Evolutionary conservation across 1,140 invertebrate species (phyloP).

Genomic region (Lycorma delicatula): DNA sequence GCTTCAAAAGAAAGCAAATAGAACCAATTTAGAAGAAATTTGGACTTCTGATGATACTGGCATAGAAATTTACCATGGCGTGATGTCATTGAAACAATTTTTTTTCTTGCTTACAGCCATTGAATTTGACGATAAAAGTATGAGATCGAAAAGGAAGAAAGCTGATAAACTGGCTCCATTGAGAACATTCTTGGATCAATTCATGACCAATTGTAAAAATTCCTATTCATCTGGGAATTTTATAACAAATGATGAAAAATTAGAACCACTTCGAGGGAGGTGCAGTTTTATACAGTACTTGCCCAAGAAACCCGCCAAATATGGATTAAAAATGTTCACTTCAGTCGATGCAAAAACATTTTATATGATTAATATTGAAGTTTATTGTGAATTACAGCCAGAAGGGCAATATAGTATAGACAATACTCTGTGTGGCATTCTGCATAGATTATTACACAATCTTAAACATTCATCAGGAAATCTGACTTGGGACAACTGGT

Average conservation of each 20-base stretch:
- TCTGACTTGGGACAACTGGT: slow-evolving; percentile 33
- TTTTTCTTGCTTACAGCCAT: neutral
- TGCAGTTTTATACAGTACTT: slow-evolving; percentile 37
- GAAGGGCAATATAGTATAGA: slow-evolving; percentile 29
- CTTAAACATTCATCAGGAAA: slow-evolving; percentile 30
- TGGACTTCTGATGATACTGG: neutral
- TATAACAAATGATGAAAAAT: slow-evolving; percentile 31
- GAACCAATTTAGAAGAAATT: neutral
- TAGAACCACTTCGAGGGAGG: slow-evolving; percentile 34
- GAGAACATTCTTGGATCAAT: slow-evolving; percentile 21
- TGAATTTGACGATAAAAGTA: neutral
- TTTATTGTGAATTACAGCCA: slow-evolving; percentile 30
- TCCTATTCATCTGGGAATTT: slow-evolving; percentile 21
- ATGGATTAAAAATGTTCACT: slow-evolving; percentile 38
- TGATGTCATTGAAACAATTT: neutral
- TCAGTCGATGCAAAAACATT: slow-evolving; percentile 28
- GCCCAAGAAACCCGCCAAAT: slow-evolving; percentile 36
- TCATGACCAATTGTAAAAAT: slow-evolving; percentile 21
- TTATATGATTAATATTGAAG: slow-evolving; percentile 31
- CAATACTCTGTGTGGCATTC: slow-evolving; percentile 25
- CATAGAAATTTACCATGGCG: neutral
- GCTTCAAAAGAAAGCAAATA: no score
- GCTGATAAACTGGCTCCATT: neutral
- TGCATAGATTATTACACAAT: slow-evolving; percentile 25
- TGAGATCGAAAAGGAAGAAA: neutral